phyloP scores from a whole-genome alignment of 2,113 vertebrate species.

The Pseudopodoces humilis region DNA sequence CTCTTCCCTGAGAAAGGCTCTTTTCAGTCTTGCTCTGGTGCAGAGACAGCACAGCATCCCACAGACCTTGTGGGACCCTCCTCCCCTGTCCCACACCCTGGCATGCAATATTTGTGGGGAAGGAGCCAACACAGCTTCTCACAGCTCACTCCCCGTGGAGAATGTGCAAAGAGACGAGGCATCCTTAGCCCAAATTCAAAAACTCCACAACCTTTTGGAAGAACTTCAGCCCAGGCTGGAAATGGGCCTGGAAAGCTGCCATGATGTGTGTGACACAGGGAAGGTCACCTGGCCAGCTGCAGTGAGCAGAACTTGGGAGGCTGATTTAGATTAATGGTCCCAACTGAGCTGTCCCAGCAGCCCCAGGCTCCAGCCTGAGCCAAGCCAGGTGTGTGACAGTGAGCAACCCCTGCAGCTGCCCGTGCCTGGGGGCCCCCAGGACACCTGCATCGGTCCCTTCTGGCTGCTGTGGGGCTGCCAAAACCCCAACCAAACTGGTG shows the following conservation, averaged over 20 bases:
- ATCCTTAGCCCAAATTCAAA: not conserved
- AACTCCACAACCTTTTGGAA: not conserved
- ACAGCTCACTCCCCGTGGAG: not conserved
- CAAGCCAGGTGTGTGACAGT: not conserved
- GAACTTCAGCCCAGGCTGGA: not conserved
- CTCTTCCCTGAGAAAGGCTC: not conserved
- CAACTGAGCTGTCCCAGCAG: not conserved
- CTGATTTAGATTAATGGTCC: not conserved
- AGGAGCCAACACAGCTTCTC: not conserved
- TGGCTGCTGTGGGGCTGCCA: not conserved
- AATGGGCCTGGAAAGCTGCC: not conserved
- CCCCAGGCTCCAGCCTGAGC: not conserved
- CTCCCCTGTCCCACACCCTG: not conserved
- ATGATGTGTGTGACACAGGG: not conserved
- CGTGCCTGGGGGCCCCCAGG: accelerated
- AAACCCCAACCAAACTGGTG: not conserved
- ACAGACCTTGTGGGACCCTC: not conserved
- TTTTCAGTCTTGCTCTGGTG: not conserved
- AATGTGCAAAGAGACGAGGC: not conserved
- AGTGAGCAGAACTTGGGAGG: not conserved
- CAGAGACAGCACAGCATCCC: not conserved
- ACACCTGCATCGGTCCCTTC: accelerated
- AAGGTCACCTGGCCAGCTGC: not conserved
- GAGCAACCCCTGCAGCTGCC: not conserved
- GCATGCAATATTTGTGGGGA: not conserved